A percentile compares a stretch with the other conserved stretches of the same genome.
Evolutionary conservation across 2,888 invertebrate species (phyloP).

Genomic region (Resseliella maxima): DNA sequence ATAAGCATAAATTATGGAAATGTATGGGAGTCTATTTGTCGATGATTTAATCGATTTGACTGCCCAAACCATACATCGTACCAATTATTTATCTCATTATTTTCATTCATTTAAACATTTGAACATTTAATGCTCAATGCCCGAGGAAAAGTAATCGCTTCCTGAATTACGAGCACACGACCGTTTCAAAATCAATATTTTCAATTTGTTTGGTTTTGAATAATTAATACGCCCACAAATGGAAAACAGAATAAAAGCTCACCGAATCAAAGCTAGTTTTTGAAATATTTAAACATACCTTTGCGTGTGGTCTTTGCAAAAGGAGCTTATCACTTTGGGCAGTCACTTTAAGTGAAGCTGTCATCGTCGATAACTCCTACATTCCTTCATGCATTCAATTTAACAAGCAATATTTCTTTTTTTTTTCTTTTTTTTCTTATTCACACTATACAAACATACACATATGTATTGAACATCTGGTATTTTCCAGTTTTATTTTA

Average conservation of each 20-base stretch:
- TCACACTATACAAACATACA: too few species aligned
- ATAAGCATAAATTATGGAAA: neutral
- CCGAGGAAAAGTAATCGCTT: neutral
- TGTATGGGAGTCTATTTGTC: conserved; percentile 26
- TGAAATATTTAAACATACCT: neutral
- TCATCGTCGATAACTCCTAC: conserved; percentile 1
- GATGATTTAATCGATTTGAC: neutral
- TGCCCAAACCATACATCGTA: neutral
- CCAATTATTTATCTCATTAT: neutral
- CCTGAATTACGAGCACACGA: conserved; percentile 42
- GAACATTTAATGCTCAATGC: neutral
- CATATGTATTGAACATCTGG: neutral
- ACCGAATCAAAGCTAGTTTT: neutral
- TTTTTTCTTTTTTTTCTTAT: too few species aligned
- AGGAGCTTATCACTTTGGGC: neutral
- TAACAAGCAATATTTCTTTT: neutral
- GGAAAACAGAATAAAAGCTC: neutral
- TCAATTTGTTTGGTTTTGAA: neutral
- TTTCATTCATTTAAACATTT: neutral
- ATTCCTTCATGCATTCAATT: neutral
- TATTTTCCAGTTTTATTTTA: neutral
- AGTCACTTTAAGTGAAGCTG: neutral
- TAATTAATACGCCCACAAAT: neutral
- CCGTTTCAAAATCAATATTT: conserved; percentile 6
- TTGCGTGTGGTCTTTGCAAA: conserved; percentile 19